phyloP scores from a whole-genome alignment of 2,113 vertebrate genomes.

The Gorsachius goisagi region DNA sequence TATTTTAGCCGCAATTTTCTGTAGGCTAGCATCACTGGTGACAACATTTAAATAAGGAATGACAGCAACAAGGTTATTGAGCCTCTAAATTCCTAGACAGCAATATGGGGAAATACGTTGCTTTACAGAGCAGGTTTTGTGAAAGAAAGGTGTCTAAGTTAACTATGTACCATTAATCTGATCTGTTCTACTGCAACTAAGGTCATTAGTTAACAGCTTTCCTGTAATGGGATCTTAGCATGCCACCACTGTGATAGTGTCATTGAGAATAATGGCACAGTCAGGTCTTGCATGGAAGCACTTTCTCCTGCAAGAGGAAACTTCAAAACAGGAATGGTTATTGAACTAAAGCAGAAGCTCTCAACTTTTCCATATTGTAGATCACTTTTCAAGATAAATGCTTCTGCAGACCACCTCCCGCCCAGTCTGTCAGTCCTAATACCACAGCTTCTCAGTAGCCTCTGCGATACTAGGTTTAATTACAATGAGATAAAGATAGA shows the following conservation, averaged over 20 bases:
- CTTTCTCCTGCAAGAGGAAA: constrained; percentile 52
- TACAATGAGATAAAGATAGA: neutral
- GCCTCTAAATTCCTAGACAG: constrained; percentile 26
- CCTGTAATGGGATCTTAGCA: constrained; percentile 55
- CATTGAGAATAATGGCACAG: constrained; percentile 64
- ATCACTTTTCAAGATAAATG: constrained; percentile 56
- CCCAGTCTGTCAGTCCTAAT: constrained; percentile 36
- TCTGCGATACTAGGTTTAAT: neutral
- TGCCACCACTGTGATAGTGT: constrained; percentile 62
- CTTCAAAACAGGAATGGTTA: constrained; percentile 61
- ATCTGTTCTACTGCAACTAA: constrained; percentile 60
- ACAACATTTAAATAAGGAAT: neutral
- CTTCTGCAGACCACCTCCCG: constrained; percentile 30
- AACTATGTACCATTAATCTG: constrained; percentile 64
- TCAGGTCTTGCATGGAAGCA: constrained; percentile 63
- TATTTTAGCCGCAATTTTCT: neutral
- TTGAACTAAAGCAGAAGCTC: constrained; percentile 57
- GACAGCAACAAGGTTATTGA: neutral
- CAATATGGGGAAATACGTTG: constrained; percentile 43
- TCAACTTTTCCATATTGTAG: constrained; percentile 57
- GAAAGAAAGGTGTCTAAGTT: constrained; percentile 45
- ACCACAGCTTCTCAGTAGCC: neutral
- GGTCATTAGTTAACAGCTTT: constrained; percentile 56
- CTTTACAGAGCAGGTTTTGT: constrained; percentile 41
- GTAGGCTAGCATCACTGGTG: neutral